Conservation (phyloP, 2,797 vertebrate genomes). For the Sebastolobus alascanus region DNA sequence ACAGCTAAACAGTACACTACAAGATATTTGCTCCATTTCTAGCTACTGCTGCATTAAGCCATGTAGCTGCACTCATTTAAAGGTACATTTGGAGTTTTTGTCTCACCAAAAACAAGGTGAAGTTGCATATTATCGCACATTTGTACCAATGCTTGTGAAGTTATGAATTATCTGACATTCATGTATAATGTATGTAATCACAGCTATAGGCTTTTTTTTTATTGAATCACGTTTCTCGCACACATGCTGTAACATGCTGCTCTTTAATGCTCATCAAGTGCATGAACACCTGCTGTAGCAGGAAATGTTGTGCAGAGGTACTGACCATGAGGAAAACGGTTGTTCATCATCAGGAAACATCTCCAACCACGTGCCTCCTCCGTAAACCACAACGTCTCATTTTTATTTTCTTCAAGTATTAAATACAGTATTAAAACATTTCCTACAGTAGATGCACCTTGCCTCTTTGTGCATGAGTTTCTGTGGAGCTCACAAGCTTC, state of each 20-base stretch:
- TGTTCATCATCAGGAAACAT: conserved; percentile 43
- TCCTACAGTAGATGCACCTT: conserved; percentile 16
- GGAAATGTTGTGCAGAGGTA: background rate
- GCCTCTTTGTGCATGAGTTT: conserved; percentile 8
- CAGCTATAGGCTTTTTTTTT: conserved; percentile 12
- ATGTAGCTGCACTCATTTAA: background rate
- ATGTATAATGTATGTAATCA: conserved; percentile 46
- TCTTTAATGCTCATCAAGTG: conserved; percentile 31
- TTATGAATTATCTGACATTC: conserved; percentile 28
- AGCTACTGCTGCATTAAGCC: background rate
- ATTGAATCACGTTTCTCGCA: conserved; percentile 34
- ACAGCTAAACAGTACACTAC: too few species aligned
- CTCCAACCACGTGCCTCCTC: background rate
- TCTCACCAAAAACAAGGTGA: background rate
- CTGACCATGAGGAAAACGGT: conserved; percentile 40
- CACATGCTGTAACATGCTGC: conserved; percentile 21
- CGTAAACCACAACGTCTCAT: conserved; percentile 22
- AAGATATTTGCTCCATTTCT: too few species aligned
- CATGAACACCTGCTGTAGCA: conserved; percentile 43
- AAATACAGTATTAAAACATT: conserved; percentile 44
- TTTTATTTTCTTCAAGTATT: conserved; percentile 40
- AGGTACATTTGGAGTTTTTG: background rate
- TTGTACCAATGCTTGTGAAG: background rate
- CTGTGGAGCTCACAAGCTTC: conserved; percentile 35
- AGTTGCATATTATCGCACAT: background rate